Evolutionary conservation across 2,888 invertebrate species (phyloP), one percentile per base, ranked within the genome.

Genomic region (Dendrolimus houi): DNA sequence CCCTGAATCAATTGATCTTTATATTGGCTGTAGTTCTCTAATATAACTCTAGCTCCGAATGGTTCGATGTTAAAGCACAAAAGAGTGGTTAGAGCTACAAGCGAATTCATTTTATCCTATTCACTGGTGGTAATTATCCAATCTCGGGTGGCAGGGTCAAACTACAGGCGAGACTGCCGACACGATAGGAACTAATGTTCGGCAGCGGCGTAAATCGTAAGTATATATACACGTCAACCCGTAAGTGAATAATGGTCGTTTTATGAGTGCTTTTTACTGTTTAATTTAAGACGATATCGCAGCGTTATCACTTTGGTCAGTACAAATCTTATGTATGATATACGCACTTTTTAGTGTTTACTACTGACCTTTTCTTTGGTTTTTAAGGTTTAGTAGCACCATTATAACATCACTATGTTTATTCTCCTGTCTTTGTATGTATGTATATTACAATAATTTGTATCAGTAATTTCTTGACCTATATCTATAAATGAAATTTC

Each of bases 1-100:
- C 83, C 78, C 12, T 77, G 66, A 1, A 87, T 66, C 52, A 87
- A 57, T 41, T 67, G 67, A 1, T 63, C 65, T 60, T 84, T 74
- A 42, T 71, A 67, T 53, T 63, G 58, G 2, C 58, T 62, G 62
- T 85, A 83, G 14, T 72, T 68, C 7, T 75, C 67, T 47, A 65
- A 55, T 8, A 77, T 57, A 41, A 60, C 59, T 53, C 73, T 71
- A 10, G 79, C 75, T 57, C 70, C 65, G 54, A 64, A 52, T 54
- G 59, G 57, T 60, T 53, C 52, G 52, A 72, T 60, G 58, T 77
- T 56, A 53, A 68, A 60, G 61, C 68, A 70, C 62, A 70, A 54
- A 56, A 66, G 57, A 62, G 59, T 56, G 55, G 56, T 66, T 52
- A 64, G 58, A n/a, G 59, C 55, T 14, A 71, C 58, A 53, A 64